These are phyloP conservation scores for Cynodonichthys magdalenae DNA, from an alignment of 2,797 vertebrate species.

Conservation along the genomic window DNA sequence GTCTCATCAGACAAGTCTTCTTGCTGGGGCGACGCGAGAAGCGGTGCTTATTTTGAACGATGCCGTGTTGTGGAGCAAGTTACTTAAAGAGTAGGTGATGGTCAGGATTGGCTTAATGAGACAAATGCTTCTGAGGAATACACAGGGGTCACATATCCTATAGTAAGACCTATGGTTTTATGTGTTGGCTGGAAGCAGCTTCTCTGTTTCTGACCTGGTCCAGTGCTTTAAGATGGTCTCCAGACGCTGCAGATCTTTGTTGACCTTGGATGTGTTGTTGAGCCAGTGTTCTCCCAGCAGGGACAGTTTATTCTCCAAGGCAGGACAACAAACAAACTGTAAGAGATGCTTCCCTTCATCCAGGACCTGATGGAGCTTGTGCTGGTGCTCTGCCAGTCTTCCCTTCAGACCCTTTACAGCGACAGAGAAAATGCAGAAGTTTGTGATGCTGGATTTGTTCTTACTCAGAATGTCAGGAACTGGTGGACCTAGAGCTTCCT, in stretches of 20 bases:
- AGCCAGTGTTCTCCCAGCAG: constrained; percentile 93
- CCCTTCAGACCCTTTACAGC: constrained; percentile 85
- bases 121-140: no score
- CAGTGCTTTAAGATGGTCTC: constrained; percentile 95
- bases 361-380: constrained; percentile 91
- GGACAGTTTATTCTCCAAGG: constrained; percentile 88
- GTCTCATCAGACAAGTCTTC: no score
- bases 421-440: not conserved
- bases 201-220: constrained; percentile 85
- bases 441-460: not conserved
- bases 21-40: no score
- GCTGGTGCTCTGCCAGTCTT: constrained; percentile 88
- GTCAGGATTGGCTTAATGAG: no score
- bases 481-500: not conserved
- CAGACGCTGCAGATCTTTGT: constrained; percentile 91
- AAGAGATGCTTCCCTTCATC: constrained; percentile 93
- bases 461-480: not conserved
- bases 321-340: constrained; percentile 87
- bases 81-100: no score
- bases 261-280: constrained; percentile 86
- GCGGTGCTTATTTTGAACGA: no score
- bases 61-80: no score
- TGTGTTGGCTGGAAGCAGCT: not conserved
- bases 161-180: no score
- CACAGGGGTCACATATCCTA: no score